Percentiles rank a stretch among this genome's conserved stretches.
Evolutionary conservation across 2,888 invertebrate genomes (phyloP).

Genomic region (Diarsia rubi): DNA sequence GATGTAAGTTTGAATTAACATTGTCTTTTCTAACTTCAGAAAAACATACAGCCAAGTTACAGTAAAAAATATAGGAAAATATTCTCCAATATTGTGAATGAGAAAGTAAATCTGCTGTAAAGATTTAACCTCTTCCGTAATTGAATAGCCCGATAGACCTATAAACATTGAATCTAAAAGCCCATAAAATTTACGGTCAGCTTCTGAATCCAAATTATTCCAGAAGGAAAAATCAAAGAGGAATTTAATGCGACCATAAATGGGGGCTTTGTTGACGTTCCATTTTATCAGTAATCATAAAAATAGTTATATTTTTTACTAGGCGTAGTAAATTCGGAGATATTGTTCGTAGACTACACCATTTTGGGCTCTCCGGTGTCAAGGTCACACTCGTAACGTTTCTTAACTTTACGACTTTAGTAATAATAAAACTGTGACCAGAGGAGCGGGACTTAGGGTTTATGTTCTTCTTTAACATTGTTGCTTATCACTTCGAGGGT

Average conservation of each 20-base stretch:
- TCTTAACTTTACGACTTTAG: slow-evolving; percentile 73
- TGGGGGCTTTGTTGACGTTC: slow-evolving; percentile 57
- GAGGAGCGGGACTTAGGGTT: slow-evolving; percentile 68
- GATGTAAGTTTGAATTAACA: not conserved
- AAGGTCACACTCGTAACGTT: slow-evolving; percentile 68
- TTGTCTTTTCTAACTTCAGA: not conserved
- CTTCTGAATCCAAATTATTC: slow-evolving; percentile 47
- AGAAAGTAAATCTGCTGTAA: slow-evolving; percentile 10
- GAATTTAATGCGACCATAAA: slow-evolving; percentile 62
- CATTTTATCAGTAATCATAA: slow-evolving; percentile 68
- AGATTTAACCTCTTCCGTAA: slow-evolving; percentile 14
- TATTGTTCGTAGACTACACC: slow-evolving; percentile 62
- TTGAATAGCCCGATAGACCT: slow-evolving; percentile 30
- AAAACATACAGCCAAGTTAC: not conserved
- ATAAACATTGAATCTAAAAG: slow-evolving; percentile 47
- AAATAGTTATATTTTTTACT: slow-evolving; percentile 68
- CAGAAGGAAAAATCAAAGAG: slow-evolving; percentile 54
- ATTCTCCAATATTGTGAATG: not conserved
- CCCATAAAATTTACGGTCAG: slow-evolving; percentile 38
- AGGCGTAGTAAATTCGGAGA: slow-evolving; percentile 65
- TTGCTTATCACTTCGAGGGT: slow-evolving; percentile 59
- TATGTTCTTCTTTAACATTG: slow-evolving; percentile 64
- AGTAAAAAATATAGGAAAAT: not conserved
- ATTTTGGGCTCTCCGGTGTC: slow-evolving; percentile 59
- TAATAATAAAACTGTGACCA: slow-evolving; percentile 73